Conservation (phyloP, 2,888 invertebrate species). For the Nomada lathburiana region DNA sequence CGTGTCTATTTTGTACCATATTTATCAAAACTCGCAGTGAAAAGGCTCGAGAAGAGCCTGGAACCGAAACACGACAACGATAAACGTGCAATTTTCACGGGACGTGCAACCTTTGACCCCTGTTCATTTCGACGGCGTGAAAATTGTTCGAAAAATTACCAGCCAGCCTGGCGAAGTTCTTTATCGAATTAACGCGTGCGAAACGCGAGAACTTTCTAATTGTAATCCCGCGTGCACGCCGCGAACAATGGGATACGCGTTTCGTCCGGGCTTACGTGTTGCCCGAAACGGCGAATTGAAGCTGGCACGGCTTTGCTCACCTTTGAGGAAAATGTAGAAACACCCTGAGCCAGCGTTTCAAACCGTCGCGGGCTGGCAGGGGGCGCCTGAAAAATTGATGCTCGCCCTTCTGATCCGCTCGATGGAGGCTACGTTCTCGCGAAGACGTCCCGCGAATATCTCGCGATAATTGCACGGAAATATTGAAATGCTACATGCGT, state of each 20-base stretch:
- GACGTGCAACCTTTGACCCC: neutral
- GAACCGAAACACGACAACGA: neutral
- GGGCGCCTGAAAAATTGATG: conserved; percentile 74
- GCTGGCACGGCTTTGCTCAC: conserved; percentile 60
- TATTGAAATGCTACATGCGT: neutral
- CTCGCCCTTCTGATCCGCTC: conserved; percentile 33
- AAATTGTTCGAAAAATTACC: conserved; percentile 29
- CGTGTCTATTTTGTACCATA: neutral
- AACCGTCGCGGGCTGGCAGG: conserved; percentile 62
- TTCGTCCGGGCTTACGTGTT: conserved; percentile 19
- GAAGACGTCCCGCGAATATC: conserved; percentile 15
- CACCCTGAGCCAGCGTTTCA: conserved; percentile 57
- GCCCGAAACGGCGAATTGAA: conserved; percentile 61
- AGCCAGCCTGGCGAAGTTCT: neutral
- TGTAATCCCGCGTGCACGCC: conserved; percentile 7
- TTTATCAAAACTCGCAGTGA: neutral
- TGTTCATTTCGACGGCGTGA: neutral
- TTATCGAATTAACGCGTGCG: conserved; percentile 38
- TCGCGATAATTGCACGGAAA: neutral
- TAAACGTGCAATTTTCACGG: neutral
- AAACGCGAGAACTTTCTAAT: conserved; percentile 33
- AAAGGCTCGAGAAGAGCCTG: neutral
- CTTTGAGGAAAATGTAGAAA: conserved; percentile 72
- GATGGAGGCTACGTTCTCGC: conserved; percentile 8
- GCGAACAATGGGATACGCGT: conserved; percentile 25